Evolutionary conservation across 1,140 invertebrate genomes (phyloP), one percentile per base, ranked within the genome.

Genomic region (Brachystomella parvula): DNA sequence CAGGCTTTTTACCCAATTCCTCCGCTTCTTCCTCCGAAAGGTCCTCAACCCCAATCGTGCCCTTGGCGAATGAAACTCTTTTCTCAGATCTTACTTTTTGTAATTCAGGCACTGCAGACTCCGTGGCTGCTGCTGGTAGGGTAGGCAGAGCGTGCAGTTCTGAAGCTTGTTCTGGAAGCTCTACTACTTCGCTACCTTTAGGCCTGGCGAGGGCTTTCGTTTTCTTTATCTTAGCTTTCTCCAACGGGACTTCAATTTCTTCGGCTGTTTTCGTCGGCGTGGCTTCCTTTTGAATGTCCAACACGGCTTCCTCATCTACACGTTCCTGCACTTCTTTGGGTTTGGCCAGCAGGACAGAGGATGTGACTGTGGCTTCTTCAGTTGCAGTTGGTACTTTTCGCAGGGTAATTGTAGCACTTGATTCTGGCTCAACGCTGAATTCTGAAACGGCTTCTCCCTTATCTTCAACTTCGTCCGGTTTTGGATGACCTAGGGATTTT

Each of bases 11-110:
- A 31, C 12, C 19, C 21, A 65, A 6, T 26, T 44, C 33, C 6
- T 32, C 56, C 17, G 60, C 33, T 31, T 47, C 49, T 44, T 65
- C 64, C n/a, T 59, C 64, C 32, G 21, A 9, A 2, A 58, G 2
- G 28, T 65, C 58, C 2, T 65, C 63, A n/a, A n/a, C n/a, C n/a
- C n/a, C n/a, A n/a, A n/a, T 6, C 21, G 49, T 53, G 49, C 9
- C 49, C 24, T 53, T 3, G 3, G 49, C 49, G 24, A 53, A 53
- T 24, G 49, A 53, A 15, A 53, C 24, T 24, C 49, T 15, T 24
- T 53, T 53, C 24, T 24, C 49, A 53, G 49, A 17, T 24, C 24
- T 53, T 6, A 26, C 21, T 53, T 53, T 53, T 9, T 53, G 6
- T 6, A 19, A 24, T 15, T 15, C 24, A 6, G 49, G 49, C 12